Evolutionary conservation across 2,113 vertebrate genomes (phyloP), one percentile per base, ranked within the genome.

Genomic region (Micronisus gabar): DNA sequence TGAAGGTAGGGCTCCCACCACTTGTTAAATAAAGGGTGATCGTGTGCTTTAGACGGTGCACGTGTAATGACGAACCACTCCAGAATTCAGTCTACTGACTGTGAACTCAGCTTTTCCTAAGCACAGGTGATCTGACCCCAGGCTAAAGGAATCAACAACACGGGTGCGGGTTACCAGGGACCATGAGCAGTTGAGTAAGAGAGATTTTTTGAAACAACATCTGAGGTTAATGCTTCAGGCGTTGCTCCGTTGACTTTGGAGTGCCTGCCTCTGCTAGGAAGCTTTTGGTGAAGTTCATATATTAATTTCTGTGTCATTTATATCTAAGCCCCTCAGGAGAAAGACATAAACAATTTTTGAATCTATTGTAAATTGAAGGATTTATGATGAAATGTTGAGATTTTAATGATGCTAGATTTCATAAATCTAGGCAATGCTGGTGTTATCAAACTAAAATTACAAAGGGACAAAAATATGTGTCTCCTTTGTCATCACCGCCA

Each of bases 361-460:
- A 82, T 95, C 38, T 89, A 8, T 81, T 91, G 61, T 81, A 92
- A 91, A 85, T 52, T 58, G 74, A 86, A 58, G 53, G 61, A 88
- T 97, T 97, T 92, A 94, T 94, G 53, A 82, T 53, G 89, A 95
- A 92, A 89, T 80, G 38, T 80, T 50, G 78, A 93, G 38, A 86
- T 74, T 96, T 96, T 95, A 94, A 97, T 85, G 90, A 68, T 84
- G 61, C 94, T 67, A 86, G 67, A 25, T 78, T 90, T 82, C 80
- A 96, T 94, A 91, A 96, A 95, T 97, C 89, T 76, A 47, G 59
- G 34, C 63, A 72, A 88, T 50, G 70, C 18, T 91, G 47, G 29
- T 94, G 81, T 87, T 94, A 90, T 72, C 43, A 92, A 95, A 70
- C 75, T 61, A 92, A 82, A 76, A 40, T 62, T 81, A 68, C 36